Evolutionary conservation across 2,113 vertebrate genomes (phyloP), one percentile per base, ranked within the genome.

Genomic region (Chaetorhynchus papuensis): DNA sequence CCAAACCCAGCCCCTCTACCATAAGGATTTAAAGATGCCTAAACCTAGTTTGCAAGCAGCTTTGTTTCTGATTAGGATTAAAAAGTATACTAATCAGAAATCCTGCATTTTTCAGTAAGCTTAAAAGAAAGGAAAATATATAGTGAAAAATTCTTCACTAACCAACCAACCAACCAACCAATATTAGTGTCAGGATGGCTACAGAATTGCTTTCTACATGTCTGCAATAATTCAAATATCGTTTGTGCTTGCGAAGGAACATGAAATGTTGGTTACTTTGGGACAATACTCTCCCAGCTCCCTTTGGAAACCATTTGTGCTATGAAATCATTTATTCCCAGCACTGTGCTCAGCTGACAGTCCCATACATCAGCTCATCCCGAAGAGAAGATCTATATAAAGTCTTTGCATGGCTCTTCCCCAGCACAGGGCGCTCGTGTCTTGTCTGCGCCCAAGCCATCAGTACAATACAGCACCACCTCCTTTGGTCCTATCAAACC

Each of bases 281-380:
- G 49, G 74, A 83, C 54, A 74, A n/a, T 45, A 83, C 9, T 61
- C 4, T 4, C 53, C 53, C 56, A 49, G n/a, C 54, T 93, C 60
- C 49, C 66, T 95, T 96, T 10, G 1, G 68, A 97, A 95, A 56
- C 57, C 60, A 23, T 90, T 86, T 83, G 7, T 77, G 20, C 61
- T 86, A 30, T 66, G 88, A 77, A 90, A 80, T 94, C 3, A 47
- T 94, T 91, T 72, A 75, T 87, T 93, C 63, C 24, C 3, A 1
- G 64, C 85, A 6, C 59, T 37, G 39, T 45, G 42, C 57, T 88
- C 52, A 45, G 72, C 49, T 64, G 61, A 59, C 1, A 15, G 50
- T 30, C 13, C 60, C 52, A 56, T 74, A 18, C 33, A 87, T 66
- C 54, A 87, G n/a, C 79, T 93, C 77, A n/a, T 44, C 47, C 39